Conservation (phyloP, 2,113 vertebrate species). For the Brevimyrus niger region DNA sequence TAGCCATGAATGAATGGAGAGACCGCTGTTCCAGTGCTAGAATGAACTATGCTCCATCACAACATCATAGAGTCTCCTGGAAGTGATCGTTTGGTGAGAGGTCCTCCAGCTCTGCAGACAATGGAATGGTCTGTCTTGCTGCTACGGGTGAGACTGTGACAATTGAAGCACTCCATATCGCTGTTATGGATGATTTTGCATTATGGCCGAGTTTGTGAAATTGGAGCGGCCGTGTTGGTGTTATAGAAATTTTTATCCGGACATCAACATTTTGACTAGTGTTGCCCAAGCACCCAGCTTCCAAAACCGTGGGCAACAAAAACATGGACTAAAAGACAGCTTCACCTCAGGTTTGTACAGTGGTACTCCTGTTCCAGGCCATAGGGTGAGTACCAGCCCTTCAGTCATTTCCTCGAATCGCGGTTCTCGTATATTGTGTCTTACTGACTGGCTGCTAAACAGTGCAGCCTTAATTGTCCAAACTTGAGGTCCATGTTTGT, state of each 20-base stretch:
- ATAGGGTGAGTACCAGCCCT: background rate
- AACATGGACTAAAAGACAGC: background rate
- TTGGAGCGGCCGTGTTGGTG: background rate
- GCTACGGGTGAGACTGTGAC: background rate
- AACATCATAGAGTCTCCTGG: background rate
- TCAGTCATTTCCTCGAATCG: background rate
- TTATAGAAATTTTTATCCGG: background rate
- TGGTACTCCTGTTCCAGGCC: background rate
- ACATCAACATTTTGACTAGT: background rate
- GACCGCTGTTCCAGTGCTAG: background rate
- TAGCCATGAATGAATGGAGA: background rate
- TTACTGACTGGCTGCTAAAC: background rate
- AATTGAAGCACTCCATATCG: background rate
- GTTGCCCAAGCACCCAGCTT: background rate
- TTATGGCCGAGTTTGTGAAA: background rate
- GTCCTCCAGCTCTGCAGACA: background rate
- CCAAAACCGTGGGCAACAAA: background rate
- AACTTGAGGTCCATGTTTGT: constrained; percentile 34
- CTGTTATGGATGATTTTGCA: background rate
- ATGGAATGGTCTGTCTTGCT: background rate
- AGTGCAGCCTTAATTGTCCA: background rate
- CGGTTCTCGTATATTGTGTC: background rate
- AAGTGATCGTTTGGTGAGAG: background rate
- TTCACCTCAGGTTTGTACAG: constrained; percentile 17
- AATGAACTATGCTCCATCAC: background rate